Percentiles rank a stretch among this genome's conserved stretches.
Evolutionary conservation across 2,888 invertebrate genomes (phyloP).

Genomic region (Carabus problematicus): DNA sequence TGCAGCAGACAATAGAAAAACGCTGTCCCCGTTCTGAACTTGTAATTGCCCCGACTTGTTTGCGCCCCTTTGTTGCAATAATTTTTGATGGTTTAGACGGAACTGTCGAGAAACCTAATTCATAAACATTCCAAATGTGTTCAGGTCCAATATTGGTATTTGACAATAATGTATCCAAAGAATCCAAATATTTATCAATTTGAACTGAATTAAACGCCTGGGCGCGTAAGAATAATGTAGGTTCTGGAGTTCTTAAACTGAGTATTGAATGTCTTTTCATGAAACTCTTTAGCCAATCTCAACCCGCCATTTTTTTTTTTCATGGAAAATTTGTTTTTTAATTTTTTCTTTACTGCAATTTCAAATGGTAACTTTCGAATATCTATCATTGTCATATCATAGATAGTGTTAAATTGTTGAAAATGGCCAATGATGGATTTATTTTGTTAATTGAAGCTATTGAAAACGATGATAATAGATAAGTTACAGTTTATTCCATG

Average conservation of each 20-base stretch:
- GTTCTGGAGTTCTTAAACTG: neutral
- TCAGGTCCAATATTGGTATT: neutral
- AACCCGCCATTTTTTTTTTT: no score
- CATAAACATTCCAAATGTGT: neutral
- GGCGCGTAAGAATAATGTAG: neutral
- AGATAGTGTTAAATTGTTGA: no score
- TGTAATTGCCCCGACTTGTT: neutral
- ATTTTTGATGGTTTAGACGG: neutral
- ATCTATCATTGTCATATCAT: no score
- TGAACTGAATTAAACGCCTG: neutral
- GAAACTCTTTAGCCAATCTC: no score
- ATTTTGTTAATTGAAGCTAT: no score
- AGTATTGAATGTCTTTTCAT: no score
- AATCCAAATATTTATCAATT: neutral
- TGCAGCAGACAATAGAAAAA: neutral
- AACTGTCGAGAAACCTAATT: neutral
- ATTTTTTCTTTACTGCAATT: no score
- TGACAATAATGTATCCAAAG: neutral
- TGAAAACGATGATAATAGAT: no score
- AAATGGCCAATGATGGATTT: no score
- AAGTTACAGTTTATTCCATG: no score
- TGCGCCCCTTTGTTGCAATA: neutral
- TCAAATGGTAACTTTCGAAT: no score
- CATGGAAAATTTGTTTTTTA: no score
- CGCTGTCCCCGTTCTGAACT: neutral